Evolutionary conservation across 2,113 vertebrate genomes (phyloP), one percentile per base, ranked within the genome.

Genomic region (Notothenia rossii): DNA sequence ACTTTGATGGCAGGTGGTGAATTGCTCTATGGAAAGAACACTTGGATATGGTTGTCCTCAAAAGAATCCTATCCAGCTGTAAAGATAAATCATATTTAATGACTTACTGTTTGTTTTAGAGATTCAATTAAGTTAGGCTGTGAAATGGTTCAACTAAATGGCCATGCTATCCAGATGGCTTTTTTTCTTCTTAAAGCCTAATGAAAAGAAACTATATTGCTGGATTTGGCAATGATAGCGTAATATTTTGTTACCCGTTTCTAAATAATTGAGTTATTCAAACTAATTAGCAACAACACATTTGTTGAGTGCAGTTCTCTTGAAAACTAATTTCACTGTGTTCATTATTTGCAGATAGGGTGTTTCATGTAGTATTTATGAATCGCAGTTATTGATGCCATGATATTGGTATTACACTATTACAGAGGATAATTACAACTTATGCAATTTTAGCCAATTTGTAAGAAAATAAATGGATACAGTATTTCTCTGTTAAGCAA

Each of bases 1-100:
- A 67, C 79, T 88, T 90, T 88, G 74, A 84, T 85, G 88, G 82
- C 85, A 91, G 88, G 85, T 90, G 84, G 84, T 77, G 80, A 81
- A 82, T 88, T 82, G 72, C 75, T 77, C 55, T 58, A 58, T 73
- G 54, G 36, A 79, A 72, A 53, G 65, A 76, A 64, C 8, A 56
- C 59, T 40, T 49, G 72, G 33, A 69, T 60, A 71, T 33, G 53
- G 56, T 76, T 69, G 70, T 86, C 63, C 84, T 76, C 80, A 45
- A 68, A 70, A 86, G 56, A 88, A 83, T 79, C 33, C 59, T n/a
- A 54, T 80, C 53, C 84, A 85, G 88, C 84, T 87, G 68, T 71
- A 88, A 75, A 72, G 77, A 86, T 50, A 75, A 78, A 77, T 66
- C 5, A 49, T 79, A 58, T 73, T 10, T 68, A 79, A 84, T 85